Base-by-base conservation (phyloP, 37 sponge, comb jelly and placozoan species). In the Dysidea cf. avara region DNA sequence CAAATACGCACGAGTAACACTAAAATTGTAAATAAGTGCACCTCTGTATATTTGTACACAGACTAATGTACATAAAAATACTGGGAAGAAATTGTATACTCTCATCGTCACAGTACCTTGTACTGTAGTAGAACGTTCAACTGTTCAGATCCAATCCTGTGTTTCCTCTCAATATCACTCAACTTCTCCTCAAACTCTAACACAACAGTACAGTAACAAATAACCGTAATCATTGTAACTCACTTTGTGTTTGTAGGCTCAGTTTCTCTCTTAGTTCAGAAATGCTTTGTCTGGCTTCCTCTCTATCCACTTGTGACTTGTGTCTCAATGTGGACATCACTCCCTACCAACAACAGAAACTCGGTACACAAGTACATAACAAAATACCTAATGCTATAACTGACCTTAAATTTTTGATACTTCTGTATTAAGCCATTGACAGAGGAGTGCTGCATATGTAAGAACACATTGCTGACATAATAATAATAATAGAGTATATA, bases 341-440 rank as follows among this genome's bases (percentile, higher is more conserved):
- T 48, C 77, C 77, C 83, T 83, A 36, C 31, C 2, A 46, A 0
- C 21, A 43, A 5, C 18, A 12, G 39, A 30, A 55, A 47, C 47
- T 7, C 33, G 13, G 9, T 35, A 37, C 32, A 2, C 32, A 33
- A 7, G 1, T 14, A 32, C 37, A n/a, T 39, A 24, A 6, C 20
- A 24, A 16, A 65, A 20, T 34, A 12, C 4, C 24, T 17, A 25
- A 34, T 38, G 20, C 22, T 12, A 25, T 52, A 30, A 38, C 74
- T 49, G 56, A 85, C 86, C 66, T 79, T 86, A 63, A 79, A 86
- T 34, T 74, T 79, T 30, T 50, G 54, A 64, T 86, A 86, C 16
- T 53, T 67, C 14, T 74, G 64, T 25, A 86, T 46, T 1, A 79
- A 54, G 16, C 48, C 51, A 20, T 58, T 62, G 21, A 78, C 78